phyloP scores from a whole-genome alignment of 2,113 vertebrate genomes.

The Verasper variegatus region DNA sequence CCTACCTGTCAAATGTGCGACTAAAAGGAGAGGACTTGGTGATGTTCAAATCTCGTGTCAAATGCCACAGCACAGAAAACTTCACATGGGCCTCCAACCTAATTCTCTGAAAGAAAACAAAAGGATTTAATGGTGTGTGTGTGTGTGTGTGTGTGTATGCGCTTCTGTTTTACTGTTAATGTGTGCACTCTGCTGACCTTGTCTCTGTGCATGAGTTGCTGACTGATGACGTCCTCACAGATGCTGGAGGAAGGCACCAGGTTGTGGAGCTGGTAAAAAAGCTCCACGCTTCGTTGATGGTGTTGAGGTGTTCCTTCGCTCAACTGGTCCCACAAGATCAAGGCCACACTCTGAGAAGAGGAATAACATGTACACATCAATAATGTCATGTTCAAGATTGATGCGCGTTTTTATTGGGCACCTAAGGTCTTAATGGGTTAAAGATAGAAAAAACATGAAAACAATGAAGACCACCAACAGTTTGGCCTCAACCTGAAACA shows the following conservation, averaged over 20 bases:
- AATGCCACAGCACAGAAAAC: constrained; percentile 97
- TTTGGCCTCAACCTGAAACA: background rate
- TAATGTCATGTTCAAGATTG: background rate
- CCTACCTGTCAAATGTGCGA: constrained; percentile 96
- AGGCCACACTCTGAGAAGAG: constrained; percentile 87
- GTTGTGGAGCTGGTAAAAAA: constrained; percentile 98
- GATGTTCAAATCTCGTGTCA: constrained; percentile 96
- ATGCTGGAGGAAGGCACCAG: constrained; percentile 95
- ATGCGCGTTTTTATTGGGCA: no score
- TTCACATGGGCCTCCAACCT: constrained; percentile 95
- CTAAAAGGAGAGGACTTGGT: constrained; percentile 96
- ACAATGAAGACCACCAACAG: rapidly evolving
- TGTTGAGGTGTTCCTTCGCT: constrained; percentile 94
- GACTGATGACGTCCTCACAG: constrained; percentile 98
- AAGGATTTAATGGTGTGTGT: background rate
- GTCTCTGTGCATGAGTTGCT: constrained; percentile 96
- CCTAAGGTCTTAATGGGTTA: background rate
- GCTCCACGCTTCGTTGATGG: constrained; percentile 96
- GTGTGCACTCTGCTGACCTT: constrained; percentile 83
- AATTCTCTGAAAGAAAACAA: constrained; percentile 83
- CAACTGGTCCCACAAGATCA: constrained; percentile 94
- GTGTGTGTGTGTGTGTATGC: background rate
- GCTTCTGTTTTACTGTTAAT: background rate
- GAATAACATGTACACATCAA: no score
- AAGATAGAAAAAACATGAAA: background rate